Base-by-base conservation (phyloP, 1,140 invertebrate genomes). In the Papilio aristodemus region DNA sequence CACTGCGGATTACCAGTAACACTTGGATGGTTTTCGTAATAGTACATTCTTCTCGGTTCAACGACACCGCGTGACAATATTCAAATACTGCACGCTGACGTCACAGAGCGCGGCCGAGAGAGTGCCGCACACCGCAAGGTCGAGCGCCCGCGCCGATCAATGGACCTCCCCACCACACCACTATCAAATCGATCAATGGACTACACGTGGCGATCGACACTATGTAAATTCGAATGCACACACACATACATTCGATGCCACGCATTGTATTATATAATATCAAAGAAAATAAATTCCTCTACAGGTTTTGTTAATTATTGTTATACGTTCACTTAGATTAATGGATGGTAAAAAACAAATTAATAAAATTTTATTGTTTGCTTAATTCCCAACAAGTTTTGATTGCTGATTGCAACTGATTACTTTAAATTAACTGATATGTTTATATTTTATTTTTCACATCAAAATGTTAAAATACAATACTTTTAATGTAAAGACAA, bases 101-200 rank as follows among this genome's bases (percentile, higher is more conserved):
- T 79, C 76, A 76, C 72, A 68, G 37, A 64, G 43, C 39, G 70
- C 71, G 60, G 71, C 50, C 62, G 73, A 43, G 69, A 64, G 58
- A 58, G 69, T 63, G 54, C 64, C 39, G 70, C 66, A 41, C 68
- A 60, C 39, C 25, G 71, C 68, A 68, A 54, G 68, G 54, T 67
- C 60, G 72, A 58, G 70, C 68, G 79, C 83, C 76, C 74, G 84
- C 83, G 81, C 83, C 70, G 76, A 76, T 85, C 77, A 85, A 87
- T 88, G 86, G 80, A 81, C 39, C 75, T 69, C 80, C 68, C 69
- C 75, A 46, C 64, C 58, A 10, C 67, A n/a, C 58, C 64, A 32
- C 73, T 64, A 68, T 74, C 64, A 70, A 68, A 66, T 57, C 77
- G 76, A 85, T 89, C 83, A 87, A 86, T 85, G 85, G 82, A 76